Base-by-base conservation (phyloP, 2,888 invertebrate genomes). In the Penaeus monodon region DNA sequence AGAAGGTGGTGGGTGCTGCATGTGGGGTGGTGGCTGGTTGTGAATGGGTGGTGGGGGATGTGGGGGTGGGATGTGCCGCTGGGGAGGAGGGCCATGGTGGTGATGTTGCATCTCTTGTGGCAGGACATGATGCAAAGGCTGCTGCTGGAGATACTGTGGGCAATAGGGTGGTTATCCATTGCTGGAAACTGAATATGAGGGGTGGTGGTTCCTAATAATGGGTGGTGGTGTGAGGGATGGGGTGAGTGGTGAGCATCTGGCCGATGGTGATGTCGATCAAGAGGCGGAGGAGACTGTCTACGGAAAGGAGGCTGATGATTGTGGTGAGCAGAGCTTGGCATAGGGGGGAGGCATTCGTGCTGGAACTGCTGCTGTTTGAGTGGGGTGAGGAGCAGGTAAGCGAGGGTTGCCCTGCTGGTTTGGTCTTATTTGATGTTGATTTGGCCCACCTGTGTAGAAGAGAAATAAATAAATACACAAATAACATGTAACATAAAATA, bases 71-170 rank as follows among this genome's bases (percentile, higher is more conserved):
- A 65, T 33, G 65, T 64, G 63, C 27, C 70, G 78, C n/a, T 86
- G 86, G n/a, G 63, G 74, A 27, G 86, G 76, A 33, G 76, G 66
- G 33, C 81, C 86, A 64, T 86, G 81, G 24, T 81, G 76, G 10
- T 73, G 81, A 27, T 81, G 85, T 49, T 73, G 81, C 12, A 65
- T n/a, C 17, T 66, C 66, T 17, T 66, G 73, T 27, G 85, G 73
- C 65, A 81, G 76, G 33, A 44, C 70, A 57, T 27, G 81, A 29
- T 70, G 76, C 49, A 49, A 49, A 27, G 64, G 81, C 29, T 81
- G 85, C 57, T 73, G 81, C 22, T 20, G 22, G 76, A 70, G 14
- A 66, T 66, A 44, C 70, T 77, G 49, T 4, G 66, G 78, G 24
- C 74, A 82, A 12, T 73, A n/a, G 49, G 49, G 49, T 33, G 73